These are phyloP conservation scores for Neodontobutis hainanensis DNA, from an alignment of 2,113 vertebrate genomes.

Conservation along the genomic window DNA sequence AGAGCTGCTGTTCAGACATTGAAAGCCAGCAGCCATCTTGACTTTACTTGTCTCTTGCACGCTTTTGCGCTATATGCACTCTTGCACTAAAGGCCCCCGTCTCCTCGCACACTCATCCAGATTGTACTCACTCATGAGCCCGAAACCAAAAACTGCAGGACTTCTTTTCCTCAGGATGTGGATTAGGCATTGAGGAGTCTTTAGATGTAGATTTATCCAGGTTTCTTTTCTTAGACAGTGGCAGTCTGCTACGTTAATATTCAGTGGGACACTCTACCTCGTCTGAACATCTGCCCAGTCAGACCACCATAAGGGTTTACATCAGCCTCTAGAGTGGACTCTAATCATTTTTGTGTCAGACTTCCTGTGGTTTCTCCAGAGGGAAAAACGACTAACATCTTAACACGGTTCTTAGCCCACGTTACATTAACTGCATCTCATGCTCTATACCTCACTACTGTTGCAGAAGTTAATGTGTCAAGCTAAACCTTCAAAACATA, in stretches of 20 bases:
- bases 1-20: slow-evolving; percentile 35
- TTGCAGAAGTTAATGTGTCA: slow-evolving; percentile 25
- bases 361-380: neutral
- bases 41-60: slow-evolving; percentile 41
- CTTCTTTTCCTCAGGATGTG: slow-evolving; percentile 16
- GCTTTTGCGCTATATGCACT: slow-evolving; percentile 49
- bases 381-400: slow-evolving; percentile 16
- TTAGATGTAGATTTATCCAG: neutral
- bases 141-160: slow-evolving; percentile 15
- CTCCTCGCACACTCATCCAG: slow-evolving; percentile 26
- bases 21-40: slow-evolving; percentile 52
- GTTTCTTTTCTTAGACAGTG: slow-evolving; percentile 22
- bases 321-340: slow-evolving; percentile 12
- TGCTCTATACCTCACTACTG: slow-evolving; percentile 20
- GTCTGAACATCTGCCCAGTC: slow-evolving; percentile 38
- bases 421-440: slow-evolving; percentile 32
- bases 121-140: slow-evolving; percentile 24
- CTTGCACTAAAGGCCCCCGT: slow-evolving; percentile 52
- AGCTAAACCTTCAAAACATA: slow-evolving; percentile 29
- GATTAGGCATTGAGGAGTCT: too few relatives aligned
- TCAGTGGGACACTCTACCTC: slow-evolving; percentile 56
- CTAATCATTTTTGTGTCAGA: slow-evolving; percentile 9
- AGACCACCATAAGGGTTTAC: slow-evolving; percentile 27
- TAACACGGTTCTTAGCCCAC: slow-evolving; percentile 20
- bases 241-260: slow-evolving; percentile 51